Conservation (phyloP, 2,797 vertebrate species). For the Neoniphon sammara region DNA sequence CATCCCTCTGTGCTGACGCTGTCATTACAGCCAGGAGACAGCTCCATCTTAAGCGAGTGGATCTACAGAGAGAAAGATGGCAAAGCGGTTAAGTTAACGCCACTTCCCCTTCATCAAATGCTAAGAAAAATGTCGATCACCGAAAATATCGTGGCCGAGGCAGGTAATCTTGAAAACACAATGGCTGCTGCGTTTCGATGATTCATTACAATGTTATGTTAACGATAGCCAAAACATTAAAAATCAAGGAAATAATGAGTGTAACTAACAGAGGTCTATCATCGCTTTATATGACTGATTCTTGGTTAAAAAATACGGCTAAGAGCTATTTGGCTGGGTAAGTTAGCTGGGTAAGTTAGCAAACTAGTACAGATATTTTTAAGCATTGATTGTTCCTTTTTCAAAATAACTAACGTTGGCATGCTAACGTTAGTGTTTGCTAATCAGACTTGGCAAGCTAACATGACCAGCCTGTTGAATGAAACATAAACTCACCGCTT, state of each 20-base stretch:
- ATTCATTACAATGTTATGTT: too few species aligned
- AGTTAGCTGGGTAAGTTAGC: neutral
- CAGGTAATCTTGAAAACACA: too few species aligned
- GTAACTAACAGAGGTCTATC: too few species aligned
- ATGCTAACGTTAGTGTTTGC: neutral
- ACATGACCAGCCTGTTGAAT: neutral
- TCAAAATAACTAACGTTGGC: neutral
- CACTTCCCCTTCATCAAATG: too few species aligned
- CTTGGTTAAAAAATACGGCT: neutral
- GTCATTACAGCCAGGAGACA: slow-evolving; percentile 51
- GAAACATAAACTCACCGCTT: slow-evolving; percentile 62
- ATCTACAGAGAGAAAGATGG: too few species aligned
- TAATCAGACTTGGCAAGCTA: slow-evolving; percentile 9
- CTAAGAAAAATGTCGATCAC: too few species aligned
- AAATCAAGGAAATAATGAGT: too few species aligned
- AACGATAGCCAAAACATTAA: too few species aligned
- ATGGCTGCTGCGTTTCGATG: too few species aligned
- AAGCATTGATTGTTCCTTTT: neutral
- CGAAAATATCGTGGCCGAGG: too few species aligned
- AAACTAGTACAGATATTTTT: neutral
- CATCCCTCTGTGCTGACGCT: slow-evolving; percentile 39
- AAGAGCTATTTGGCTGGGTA: too few species aligned
- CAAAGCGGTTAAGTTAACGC: too few species aligned
- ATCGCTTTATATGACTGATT: neutral
- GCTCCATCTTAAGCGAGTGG: slow-evolving; percentile 61